Conservation (phyloP, 2,888 invertebrate genomes). For the Tinea pellionella region DNA sequence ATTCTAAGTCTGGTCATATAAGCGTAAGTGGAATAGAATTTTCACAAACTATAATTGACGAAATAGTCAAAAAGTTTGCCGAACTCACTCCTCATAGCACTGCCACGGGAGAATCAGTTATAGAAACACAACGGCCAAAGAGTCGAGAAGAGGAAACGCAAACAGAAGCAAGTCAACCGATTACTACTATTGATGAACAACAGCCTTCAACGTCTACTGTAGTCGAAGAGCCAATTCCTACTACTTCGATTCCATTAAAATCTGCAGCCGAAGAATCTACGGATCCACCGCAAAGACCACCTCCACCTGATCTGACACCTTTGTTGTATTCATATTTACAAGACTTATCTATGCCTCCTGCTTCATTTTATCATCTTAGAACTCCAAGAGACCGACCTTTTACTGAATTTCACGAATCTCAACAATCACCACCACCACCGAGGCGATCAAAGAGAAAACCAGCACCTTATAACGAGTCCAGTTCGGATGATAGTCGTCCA, state of each 20-base stretch:
- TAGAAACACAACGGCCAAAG: conserved; percentile 30
- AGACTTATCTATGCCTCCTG: conserved; percentile 59
- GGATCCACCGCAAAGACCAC: conserved; percentile 52
- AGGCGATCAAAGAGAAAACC: conserved; percentile 57
- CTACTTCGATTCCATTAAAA: conserved; percentile 21
- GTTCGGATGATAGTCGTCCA: conserved; percentile 62
- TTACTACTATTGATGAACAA: conserved; percentile 19
- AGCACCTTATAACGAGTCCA: conserved; percentile 53
- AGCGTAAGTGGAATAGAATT: conserved; percentile 76
- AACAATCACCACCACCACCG: conserved; percentile 47
- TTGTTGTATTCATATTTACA: conserved; percentile 66
- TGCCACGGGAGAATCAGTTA: conserved; percentile 20
- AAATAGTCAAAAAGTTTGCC: conserved; percentile 70
- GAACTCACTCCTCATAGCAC: conserved; percentile 43
- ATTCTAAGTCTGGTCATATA: conserved; percentile 76
- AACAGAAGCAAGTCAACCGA: conserved; percentile 31
- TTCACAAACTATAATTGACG: conserved; percentile 75
- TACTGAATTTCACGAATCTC: conserved; percentile 44
- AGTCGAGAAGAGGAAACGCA: conserved; percentile 57
- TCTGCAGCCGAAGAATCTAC: conserved; percentile 31
- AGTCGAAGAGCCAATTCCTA: neutral
- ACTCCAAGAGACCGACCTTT: conserved; percentile 40
- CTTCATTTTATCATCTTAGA: conserved; percentile 55
- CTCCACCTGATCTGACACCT: conserved; percentile 59
- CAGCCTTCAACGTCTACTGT: conserved; percentile 15